Percentiles rank a stretch among this genome's conserved stretches.
These are phyloP conservation scores for Pyrrhosoma nymphula DNA, from an alignment of 2,888 invertebrate genomes.

Conservation along the genomic window DNA sequence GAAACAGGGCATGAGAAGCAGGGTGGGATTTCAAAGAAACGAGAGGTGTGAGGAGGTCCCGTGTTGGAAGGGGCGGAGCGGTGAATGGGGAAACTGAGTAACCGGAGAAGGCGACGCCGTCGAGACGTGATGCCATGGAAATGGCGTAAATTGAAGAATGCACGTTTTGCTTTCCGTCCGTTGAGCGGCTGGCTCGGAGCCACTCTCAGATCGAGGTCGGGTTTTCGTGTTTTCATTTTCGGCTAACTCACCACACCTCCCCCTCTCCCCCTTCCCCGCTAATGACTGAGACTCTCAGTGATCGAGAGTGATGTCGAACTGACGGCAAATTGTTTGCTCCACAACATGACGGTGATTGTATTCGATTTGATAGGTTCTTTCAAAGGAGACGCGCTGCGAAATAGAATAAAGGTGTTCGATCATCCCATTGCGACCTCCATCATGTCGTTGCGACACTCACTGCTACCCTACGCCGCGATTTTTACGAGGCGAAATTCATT, in stretches of 20 bases:
- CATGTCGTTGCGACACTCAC: too few species aligned
- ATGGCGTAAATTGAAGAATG: conserved; percentile 32
- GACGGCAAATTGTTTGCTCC: not conserved
- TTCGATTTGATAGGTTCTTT: not conserved
- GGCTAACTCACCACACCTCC: not conserved
- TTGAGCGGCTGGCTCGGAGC: not conserved
- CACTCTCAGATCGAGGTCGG: not conserved
- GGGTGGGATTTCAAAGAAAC: too few species aligned
- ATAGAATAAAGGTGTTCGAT: too few species aligned
- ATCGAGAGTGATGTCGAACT: not conserved
- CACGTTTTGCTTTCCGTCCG: not conserved
- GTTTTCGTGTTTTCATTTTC: not conserved
- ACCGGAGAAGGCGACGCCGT: not conserved
- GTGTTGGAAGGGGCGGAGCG: not conserved
- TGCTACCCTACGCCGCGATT: too few species aligned
- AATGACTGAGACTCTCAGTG: not conserved
- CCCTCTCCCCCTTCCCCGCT: too few species aligned
- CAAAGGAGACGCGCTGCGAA: too few species aligned
- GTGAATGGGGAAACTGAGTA: not conserved
- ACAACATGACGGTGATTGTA: not conserved
- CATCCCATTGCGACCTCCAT: too few species aligned
- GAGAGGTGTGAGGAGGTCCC: not conserved
- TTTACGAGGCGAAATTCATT: too few species aligned
- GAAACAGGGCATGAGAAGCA: too few species aligned
- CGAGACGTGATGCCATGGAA: not conserved